These are phyloP conservation scores for Corbicula japonica DNA, from an alignment of 2,888 invertebrate species.

Conservation along the genomic window DNA sequence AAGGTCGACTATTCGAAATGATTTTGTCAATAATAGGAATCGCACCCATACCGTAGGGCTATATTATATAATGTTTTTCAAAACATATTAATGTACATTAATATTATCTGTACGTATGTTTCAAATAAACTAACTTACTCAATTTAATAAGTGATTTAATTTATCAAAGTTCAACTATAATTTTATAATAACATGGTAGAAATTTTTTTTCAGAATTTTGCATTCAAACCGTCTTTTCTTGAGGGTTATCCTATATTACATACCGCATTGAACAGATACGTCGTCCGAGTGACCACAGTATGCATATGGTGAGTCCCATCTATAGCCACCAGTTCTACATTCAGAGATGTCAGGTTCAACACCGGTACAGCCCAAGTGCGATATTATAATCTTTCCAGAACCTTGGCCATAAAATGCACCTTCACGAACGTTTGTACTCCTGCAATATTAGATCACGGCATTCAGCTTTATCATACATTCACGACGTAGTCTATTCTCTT, in stretches of 20 bases:
- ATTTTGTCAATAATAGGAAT: too few relatives aligned
- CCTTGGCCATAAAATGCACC: slow-evolving; percentile 30
- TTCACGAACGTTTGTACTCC: background rate
- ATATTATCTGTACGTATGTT: too few relatives aligned
- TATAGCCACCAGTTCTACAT: slow-evolving; percentile 12
- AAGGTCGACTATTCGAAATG: too few relatives aligned
- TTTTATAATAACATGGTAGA: background rate
- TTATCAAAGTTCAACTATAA: background rate
- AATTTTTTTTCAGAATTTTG: background rate
- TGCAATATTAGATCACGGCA: background rate
- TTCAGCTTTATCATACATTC: background rate
- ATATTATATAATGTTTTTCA: too few relatives aligned
- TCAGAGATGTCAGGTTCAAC: slow-evolving; percentile 42
- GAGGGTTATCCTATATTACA: background rate
- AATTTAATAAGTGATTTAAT: background rate
- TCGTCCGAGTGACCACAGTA: slow-evolving; percentile 30
- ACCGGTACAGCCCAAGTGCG: slow-evolving; percentile 24
- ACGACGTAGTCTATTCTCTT: background rate
- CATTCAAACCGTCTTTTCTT: background rate
- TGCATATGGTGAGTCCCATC: slow-evolving; percentile 24
- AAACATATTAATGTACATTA: too few relatives aligned
- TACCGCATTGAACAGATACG: slow-evolving; percentile 40
- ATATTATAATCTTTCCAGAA: slow-evolving; percentile 11
- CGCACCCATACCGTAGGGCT: too few relatives aligned
- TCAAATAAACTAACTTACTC: background rate